Percentiles rank a stretch among this genome's conserved stretches.
These are phyloP conservation scores for Gallinago media DNA, from an alignment of 2,113 vertebrate species.

Conservation along the genomic window DNA sequence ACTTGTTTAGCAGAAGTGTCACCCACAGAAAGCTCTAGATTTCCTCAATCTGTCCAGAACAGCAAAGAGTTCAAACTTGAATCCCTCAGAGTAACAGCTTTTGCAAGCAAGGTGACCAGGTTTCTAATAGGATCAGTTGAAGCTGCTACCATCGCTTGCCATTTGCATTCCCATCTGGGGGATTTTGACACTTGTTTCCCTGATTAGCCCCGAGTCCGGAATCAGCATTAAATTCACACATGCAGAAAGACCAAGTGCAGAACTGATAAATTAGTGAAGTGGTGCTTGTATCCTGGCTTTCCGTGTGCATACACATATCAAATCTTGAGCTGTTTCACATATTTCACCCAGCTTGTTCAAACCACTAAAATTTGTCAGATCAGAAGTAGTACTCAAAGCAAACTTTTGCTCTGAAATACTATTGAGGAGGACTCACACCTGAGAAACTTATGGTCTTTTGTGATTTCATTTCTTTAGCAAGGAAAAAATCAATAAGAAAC, in stretches of 20 bases:
- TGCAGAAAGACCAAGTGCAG: not conserved
- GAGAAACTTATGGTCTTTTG: not conserved
- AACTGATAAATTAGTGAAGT: not conserved
- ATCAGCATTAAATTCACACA: not conserved
- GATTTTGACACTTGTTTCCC: not conserved
- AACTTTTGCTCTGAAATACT: not conserved
- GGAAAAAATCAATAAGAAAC: not conserved
- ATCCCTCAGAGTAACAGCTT: not conserved
- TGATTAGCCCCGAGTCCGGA: not conserved
- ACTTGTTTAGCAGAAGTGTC: not conserved
- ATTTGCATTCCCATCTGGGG: accelerated
- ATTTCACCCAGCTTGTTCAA: not conserved
- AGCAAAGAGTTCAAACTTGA: not conserved
- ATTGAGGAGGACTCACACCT: not conserved
- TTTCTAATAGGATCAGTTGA: not conserved
- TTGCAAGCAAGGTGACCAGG: not conserved
- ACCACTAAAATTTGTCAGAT: accelerated
- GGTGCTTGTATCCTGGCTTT: not conserved
- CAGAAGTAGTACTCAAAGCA: not conserved
- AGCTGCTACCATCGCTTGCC: not conserved
- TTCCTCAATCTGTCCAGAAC: not conserved
- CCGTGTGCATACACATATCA: not conserved
- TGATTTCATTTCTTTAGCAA: not conserved
- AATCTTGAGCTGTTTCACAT: accelerated
- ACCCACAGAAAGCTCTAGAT: not conserved